Evolutionary conservation across 2,797 vertebrate genomes (phyloP).

Genomic region (Cyclopterus lumpus): DNA sequence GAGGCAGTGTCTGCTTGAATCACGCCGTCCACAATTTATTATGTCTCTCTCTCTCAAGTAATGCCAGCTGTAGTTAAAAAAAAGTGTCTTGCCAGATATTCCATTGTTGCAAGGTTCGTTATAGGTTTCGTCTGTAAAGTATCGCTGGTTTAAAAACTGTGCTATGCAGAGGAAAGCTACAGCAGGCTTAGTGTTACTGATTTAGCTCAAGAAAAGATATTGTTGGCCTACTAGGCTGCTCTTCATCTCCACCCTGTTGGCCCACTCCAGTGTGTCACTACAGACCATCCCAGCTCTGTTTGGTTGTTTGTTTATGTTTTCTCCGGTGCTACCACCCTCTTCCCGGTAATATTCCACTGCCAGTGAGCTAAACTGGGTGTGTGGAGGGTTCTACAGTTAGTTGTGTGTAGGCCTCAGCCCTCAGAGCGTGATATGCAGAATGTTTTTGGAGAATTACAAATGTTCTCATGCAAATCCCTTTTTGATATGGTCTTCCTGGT

Average conservation of each 20-base stretch:
- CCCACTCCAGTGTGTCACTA: slow-evolving; percentile 45
- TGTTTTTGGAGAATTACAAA: slow-evolving; percentile 41
- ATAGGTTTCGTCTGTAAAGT: neutral
- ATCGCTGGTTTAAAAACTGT: neutral
- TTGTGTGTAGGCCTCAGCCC: slow-evolving; percentile 30
- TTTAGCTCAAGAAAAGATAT: slow-evolving; percentile 41
- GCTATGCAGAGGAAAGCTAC: slow-evolving; percentile 20
- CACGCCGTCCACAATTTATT: slow-evolving; percentile 62
- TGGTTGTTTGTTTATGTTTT: slow-evolving; percentile 75
- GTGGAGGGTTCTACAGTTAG: slow-evolving; percentile 53
- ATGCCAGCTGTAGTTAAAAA: slow-evolving; percentile 64
- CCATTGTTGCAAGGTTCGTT: slow-evolving; percentile 16
- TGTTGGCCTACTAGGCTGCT: slow-evolving; percentile 41
- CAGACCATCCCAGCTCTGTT: slow-evolving; percentile 62
- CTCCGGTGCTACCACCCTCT: slow-evolving; percentile 46
- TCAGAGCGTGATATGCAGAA: slow-evolving; percentile 36
- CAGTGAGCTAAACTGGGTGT: slow-evolving; percentile 69
- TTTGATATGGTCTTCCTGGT: slow-evolving; percentile 12
- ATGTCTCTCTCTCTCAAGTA: slow-evolving; percentile 49
- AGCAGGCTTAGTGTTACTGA: slow-evolving; percentile 24
- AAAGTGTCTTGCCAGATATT: slow-evolving; percentile 26
- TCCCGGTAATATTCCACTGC: slow-evolving; percentile 79
- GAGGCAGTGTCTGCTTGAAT: slow-evolving; percentile 57
- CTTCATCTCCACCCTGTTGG: slow-evolving; percentile 56
- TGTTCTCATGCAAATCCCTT: slow-evolving; percentile 46